Evolutionary conservation across 30 jellyfish, hydroid and myxozoan species (phyloP).

Genomic region (Aurelia coerulea): DNA sequence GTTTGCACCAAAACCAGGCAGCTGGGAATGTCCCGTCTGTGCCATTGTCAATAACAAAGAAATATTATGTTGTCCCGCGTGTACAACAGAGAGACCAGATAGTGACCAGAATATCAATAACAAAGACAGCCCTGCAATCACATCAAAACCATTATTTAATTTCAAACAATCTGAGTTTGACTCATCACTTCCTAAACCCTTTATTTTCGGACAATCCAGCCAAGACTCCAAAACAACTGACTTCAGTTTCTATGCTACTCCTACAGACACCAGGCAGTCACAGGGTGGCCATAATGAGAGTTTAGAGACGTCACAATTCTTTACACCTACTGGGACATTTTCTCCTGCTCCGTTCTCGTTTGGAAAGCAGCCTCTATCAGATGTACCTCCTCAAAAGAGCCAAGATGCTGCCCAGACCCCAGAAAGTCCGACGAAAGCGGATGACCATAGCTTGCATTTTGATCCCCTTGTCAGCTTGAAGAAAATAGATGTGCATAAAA

Average conservation of each 20-base stretch:
- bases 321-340: slow-evolving; percentile 34
- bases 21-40: slow-evolving; percentile 25
- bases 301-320: neutral
- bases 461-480: slow-evolving; percentile 46
- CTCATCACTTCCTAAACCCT: slow-evolving; percentile 15
- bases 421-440: slow-evolving; percentile 57
- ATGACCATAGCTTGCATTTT: slow-evolving; percentile 34
- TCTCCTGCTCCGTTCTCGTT: neutral
- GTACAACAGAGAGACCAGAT: neutral
- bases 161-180: neutral
- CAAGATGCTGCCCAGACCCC: slow-evolving; percentile 26
- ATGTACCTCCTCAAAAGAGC: neutral
- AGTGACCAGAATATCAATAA: neutral
- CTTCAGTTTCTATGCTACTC: neutral
- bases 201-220: neutral
- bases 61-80: neutral
- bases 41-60: neutral
- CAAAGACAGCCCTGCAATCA: neutral
- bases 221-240: neutral
- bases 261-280: neutral
- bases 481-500: neutral
- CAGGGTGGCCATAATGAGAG: neutral
- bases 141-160: too few relatives aligned
- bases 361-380: neutral
- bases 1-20: slow-evolving; percentile 8